These are phyloP conservation scores for Gymnocypris eckloni DNA, from an alignment of 2,797 vertebrate genomes.

Conservation along the genomic window DNA sequence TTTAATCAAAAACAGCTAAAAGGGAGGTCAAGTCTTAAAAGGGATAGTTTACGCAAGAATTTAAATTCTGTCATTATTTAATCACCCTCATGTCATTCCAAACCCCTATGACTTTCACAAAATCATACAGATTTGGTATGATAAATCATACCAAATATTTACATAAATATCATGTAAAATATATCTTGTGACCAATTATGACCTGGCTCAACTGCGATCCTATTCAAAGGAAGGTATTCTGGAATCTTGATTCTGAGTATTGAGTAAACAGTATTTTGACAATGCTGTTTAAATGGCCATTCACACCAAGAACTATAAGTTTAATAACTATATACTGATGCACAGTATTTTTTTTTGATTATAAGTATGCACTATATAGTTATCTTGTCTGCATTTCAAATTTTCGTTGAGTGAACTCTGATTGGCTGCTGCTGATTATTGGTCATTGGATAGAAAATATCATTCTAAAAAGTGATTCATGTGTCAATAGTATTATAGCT, in stretches of 20 bases:
- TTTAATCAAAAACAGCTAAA: background rate
- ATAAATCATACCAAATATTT: too few relatives aligned
- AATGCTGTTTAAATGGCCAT: background rate
- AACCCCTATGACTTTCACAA: background rate
- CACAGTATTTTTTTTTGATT: background rate
- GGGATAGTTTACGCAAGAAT: background rate
- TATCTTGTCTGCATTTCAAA: background rate
- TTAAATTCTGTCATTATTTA: background rate
- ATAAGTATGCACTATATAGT: background rate
- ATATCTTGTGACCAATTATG: background rate
- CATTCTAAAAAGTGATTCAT: background rate
- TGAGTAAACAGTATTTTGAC: background rate
- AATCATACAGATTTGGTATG: background rate
- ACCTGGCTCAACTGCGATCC: background rate
- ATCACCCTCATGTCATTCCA: background rate
- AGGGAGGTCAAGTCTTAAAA: background rate
- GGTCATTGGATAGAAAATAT: background rate
- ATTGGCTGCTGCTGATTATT: conserved; percentile 4
- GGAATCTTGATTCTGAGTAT: background rate
- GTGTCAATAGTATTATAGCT: background rate
- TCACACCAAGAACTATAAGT: too few relatives aligned
- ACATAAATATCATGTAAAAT: too few relatives aligned
- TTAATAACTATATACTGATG: background rate
- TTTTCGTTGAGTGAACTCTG: background rate
- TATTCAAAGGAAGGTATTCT: background rate